These are phyloP conservation scores for Dasyprocta punctata DNA, from an alignment of 2,113 vertebrate species.

Conservation along the genomic window DNA sequence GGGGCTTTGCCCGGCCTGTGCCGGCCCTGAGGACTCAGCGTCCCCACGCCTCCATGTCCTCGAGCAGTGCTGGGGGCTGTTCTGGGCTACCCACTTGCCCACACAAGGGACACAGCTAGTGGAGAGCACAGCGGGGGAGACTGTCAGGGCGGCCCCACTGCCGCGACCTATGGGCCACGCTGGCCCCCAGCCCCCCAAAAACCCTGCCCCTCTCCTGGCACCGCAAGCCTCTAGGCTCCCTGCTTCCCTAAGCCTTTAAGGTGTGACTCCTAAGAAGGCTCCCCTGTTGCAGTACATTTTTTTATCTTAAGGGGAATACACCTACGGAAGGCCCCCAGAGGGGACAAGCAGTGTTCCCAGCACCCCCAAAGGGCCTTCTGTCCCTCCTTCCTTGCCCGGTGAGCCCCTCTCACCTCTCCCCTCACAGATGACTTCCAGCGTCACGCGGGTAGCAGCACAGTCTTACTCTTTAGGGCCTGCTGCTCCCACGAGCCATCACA, in stretches of 20 bases:
- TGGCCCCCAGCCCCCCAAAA: neutral
- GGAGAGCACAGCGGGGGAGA: neutral
- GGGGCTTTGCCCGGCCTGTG: neutral
- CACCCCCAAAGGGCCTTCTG: neutral
- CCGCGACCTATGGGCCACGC: neutral
- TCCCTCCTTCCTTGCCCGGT: too few relatives aligned
- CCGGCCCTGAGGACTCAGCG: neutral
- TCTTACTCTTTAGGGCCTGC: neutral
- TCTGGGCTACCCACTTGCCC: rapidly evolving
- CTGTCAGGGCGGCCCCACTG: neutral
- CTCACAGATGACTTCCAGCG: neutral
- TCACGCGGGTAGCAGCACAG: neutral
- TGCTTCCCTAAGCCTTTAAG: neutral
- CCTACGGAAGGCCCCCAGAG: neutral
- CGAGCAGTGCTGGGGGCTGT: rapidly evolving
- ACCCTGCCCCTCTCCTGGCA: neutral
- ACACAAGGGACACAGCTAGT: neutral
- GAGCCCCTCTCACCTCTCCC: neutral
- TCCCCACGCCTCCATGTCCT: neutral
- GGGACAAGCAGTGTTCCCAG: neutral
- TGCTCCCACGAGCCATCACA: neutral
- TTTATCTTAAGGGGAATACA: too few relatives aligned
- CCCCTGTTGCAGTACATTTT: neutral
- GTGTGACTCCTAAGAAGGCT: neutral
- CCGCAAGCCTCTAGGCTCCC: neutral